Evolutionary conservation across 2,113 vertebrate genomes (phyloP).

Genomic region (Oncorhynchus kisutch): DNA sequence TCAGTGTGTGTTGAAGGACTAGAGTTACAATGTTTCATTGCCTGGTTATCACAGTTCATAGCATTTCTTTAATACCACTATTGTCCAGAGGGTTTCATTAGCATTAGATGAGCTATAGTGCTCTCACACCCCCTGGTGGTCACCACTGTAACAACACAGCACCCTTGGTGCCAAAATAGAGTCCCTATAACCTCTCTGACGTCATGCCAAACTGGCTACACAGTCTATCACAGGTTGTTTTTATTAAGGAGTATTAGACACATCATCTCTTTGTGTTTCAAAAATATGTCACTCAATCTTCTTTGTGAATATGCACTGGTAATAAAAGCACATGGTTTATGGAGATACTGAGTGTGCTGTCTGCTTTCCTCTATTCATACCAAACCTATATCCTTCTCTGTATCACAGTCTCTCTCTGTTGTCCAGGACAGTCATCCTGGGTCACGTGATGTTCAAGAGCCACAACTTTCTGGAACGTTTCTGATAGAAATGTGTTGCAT

Average conservation of each 20-base stretch:
- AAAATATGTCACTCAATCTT: slow-evolving; percentile 28
- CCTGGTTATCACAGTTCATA: too few relatives aligned
- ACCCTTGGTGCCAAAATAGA: slow-evolving; percentile 32
- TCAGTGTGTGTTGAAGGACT: neutral
- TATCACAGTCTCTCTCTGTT: too few relatives aligned
- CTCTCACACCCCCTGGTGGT: slow-evolving; percentile 47
- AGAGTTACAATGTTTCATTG: neutral
- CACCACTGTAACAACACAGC: slow-evolving; percentile 39
- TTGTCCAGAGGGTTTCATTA: neutral
- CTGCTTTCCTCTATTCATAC: neutral
- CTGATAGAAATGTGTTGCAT: too few relatives aligned
- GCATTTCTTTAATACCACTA: neutral
- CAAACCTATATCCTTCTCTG: too few relatives aligned
- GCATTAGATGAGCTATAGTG: slow-evolving; percentile 21
- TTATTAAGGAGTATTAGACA: slow-evolving; percentile 39
- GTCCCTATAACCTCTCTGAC: slow-evolving; percentile 26
- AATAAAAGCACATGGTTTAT: slow-evolving; percentile 82
- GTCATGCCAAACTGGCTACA: slow-evolving; percentile 42
- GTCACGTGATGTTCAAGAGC: too few relatives aligned
- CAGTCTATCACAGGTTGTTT: slow-evolving; percentile 32
- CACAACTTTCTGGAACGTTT: too few relatives aligned
- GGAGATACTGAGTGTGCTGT: slow-evolving; percentile 18
- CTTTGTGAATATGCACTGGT: slow-evolving; percentile 74
- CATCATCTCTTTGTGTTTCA: slow-evolving; percentile 36
- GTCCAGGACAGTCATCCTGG: too few relatives aligned